Percentiles rank a stretch among this genome's conserved stretches.
These are phyloP conservation scores for Monopis laevigella DNA, from an alignment of 2,888 invertebrate species.

Conservation along the genomic window DNA sequence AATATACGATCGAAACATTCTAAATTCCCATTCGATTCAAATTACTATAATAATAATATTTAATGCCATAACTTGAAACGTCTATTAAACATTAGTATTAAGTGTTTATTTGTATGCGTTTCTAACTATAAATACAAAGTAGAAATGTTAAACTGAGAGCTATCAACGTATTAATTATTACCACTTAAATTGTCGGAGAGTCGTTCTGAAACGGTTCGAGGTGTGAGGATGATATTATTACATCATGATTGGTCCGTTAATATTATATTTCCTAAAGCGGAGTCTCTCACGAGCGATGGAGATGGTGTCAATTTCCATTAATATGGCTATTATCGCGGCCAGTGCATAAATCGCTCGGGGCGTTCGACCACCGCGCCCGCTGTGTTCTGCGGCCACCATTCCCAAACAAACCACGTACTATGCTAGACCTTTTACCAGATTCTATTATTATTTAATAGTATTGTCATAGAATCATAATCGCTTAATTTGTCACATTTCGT, in stretches of 20 bases:
- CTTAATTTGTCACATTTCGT: too few species aligned
- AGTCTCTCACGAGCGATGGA: conserved; percentile 28
- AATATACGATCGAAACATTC: too few species aligned
- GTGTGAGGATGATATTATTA: conserved; percentile 51
- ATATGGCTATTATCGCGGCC: conserved; percentile 47
- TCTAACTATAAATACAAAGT: conserved; percentile 1
- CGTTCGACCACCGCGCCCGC: conserved; percentile 23
- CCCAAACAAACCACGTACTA: not conserved
- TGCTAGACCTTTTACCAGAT: conserved; percentile 1
- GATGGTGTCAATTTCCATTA: conserved; percentile 59
- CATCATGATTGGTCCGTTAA: conserved; percentile 49
- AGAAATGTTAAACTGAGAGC: conserved; percentile 13
- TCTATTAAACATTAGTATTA: conserved; percentile 2
- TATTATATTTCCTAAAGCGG: conserved; percentile 55
- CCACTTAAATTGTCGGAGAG: conserved; percentile 25
- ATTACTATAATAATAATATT: conserved; percentile 4
- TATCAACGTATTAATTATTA: conserved; percentile 37
- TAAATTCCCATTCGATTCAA: too few species aligned
- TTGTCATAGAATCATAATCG: too few species aligned
- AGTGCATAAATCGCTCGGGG: conserved; percentile 51
- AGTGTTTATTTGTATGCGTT: conserved; percentile 9
- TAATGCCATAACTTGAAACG: not conserved
- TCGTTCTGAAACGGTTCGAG: conserved; percentile 24
- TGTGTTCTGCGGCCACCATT: conserved; percentile 21
- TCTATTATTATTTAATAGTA: not conserved